phyloP scores from a whole-genome alignment of 2,888 invertebrate genomes.

The Acheta domesticus region DNA sequence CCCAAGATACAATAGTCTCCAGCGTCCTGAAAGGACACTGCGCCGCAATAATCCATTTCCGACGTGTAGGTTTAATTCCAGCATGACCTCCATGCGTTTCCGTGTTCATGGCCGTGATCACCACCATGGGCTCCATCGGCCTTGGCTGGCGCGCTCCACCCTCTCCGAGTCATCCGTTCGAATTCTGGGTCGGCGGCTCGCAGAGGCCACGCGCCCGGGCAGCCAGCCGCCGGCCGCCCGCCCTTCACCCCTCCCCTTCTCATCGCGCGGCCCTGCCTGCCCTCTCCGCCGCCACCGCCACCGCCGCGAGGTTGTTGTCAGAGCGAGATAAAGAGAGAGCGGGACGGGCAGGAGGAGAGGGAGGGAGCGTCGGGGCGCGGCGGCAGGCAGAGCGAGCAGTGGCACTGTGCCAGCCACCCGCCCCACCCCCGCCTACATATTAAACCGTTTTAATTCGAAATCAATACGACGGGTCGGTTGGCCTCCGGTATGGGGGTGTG shows the following conservation, averaged over 20 bases:
- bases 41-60: no score
- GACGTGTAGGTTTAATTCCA: no score
- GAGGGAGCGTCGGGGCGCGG: background rate
- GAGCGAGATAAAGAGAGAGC: background rate
- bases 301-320: background rate
- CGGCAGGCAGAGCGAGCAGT: background rate
- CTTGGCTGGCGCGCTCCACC: no score
- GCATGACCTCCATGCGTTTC: no score
- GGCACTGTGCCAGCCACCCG: background rate
- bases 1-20: no score
- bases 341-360: background rate
- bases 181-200: no score
- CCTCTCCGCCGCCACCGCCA: background rate
- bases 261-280: background rate
- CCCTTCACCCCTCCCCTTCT: background rate
- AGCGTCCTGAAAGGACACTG: no score
- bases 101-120: no score
- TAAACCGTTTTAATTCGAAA: conserved; percentile 18
- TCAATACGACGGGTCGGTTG: conserved; percentile 8
- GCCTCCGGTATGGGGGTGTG: background rate
- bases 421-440: background rate
- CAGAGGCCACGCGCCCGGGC: no score
- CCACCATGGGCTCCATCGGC: no score
- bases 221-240: no score
- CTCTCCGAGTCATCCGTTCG: no score